Conservation (phyloP, 2,888 invertebrate species). For the Lochmaea capreae region DNA sequence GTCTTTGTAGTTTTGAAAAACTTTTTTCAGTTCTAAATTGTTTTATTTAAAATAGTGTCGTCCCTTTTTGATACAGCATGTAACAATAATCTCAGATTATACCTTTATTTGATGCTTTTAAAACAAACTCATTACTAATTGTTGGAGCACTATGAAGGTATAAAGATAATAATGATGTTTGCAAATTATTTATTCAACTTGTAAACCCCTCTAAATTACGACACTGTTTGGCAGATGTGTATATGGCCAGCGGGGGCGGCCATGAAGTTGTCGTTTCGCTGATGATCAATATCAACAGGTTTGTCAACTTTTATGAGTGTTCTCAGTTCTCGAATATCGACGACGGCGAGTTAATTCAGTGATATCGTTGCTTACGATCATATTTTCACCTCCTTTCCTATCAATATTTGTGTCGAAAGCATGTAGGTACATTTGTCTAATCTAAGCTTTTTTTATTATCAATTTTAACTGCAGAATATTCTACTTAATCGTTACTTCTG, state of each 20-base stretch:
- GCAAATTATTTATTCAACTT: background rate
- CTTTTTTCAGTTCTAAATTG: no score
- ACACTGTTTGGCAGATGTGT: constrained; percentile 38
- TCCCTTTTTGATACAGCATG: no score
- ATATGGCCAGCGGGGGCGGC: constrained; percentile 46
- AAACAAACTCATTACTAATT: no score
- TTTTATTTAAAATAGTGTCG: no score
- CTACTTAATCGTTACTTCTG: no score
- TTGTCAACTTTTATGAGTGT: constrained; percentile 42
- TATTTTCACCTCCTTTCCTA: background rate
- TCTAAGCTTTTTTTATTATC: no score
- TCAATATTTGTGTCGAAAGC: background rate
- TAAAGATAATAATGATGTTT: no score
- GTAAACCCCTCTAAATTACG: constrained; percentile 7
- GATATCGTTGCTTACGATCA: background rate
- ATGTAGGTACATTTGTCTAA: background rate
- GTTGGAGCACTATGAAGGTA: no score
- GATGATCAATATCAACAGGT: constrained; percentile 44
- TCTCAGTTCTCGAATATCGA: constrained; percentile 15
- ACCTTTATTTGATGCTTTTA: no score
- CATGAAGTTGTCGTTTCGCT: constrained; percentile 43
- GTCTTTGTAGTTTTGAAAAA: no score
- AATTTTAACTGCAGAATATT: no score
- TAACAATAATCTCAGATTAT: no score
- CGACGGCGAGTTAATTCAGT: constrained; percentile 31